phyloP scores from a whole-genome alignment of 2,797 vertebrate genomes.

The Neomorphus geoffroyi region DNA sequence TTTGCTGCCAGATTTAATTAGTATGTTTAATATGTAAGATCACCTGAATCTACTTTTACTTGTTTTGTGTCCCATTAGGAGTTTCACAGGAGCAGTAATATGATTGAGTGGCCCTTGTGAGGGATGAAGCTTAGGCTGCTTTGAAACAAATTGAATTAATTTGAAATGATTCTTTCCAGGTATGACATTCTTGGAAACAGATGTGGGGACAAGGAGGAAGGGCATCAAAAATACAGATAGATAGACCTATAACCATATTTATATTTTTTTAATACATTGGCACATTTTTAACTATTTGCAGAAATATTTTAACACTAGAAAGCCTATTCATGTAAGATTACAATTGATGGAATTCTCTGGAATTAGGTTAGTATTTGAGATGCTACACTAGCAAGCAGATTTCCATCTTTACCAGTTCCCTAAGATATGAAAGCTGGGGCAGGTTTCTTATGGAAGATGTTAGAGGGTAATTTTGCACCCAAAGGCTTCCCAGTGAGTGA shows the following conservation, averaged over 20 bases:
- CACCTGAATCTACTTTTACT: constrained; percentile 55
- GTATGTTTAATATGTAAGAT: constrained; percentile 52
- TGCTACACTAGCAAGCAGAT: not conserved
- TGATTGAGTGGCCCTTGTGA: constrained; percentile 62
- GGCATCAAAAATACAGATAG: not conserved
- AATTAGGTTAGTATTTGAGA: not conserved
- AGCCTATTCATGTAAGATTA: not conserved
- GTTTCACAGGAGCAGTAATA: constrained; percentile 60
- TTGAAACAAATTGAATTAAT: constrained; percentile 63
- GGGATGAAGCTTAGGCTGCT: constrained; percentile 35
- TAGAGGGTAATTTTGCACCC: not conserved
- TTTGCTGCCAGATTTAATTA: constrained; percentile 60
- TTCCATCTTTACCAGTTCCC: not conserved
- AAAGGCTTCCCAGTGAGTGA: not conserved
- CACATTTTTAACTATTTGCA: not conserved
- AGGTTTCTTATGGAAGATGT: not conserved
- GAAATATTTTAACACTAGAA: not conserved
- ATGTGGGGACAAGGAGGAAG: constrained; percentile 26
- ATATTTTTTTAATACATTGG: not conserved
- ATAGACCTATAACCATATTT: not conserved
- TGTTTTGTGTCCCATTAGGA: constrained; percentile 57
- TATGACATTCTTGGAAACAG: constrained; percentile 55
- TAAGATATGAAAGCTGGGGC: not conserved
- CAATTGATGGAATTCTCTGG: not conserved
- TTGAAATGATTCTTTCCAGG: constrained; percentile 66